Conservation (phyloP, 2,113 vertebrate genomes). For the Rhipidura dahli region DNA sequence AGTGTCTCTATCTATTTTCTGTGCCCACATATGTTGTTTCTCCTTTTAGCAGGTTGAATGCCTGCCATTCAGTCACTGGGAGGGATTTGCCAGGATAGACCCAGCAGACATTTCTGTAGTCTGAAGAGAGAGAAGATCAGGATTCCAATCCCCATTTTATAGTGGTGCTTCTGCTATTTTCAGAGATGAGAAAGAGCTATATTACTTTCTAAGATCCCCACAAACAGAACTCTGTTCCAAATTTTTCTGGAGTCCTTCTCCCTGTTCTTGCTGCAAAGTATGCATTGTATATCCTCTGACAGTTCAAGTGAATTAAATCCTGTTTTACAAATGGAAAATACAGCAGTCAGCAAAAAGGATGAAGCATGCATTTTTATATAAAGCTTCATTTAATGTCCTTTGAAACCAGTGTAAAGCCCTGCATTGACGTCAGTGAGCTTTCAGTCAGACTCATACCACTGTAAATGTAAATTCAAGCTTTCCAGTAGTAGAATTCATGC, state of each 20-base stretch:
- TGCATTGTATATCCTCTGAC: not conserved
- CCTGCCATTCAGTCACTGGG: not conserved
- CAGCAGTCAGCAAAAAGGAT: not conserved
- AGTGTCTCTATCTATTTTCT: not conserved
- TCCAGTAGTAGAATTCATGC: conserved; percentile 13
- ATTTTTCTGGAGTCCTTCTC: not conserved
- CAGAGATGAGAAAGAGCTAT: not conserved
- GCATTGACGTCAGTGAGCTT: conserved; percentile 37
- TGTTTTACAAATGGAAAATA: not conserved
- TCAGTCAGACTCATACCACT: not conserved
- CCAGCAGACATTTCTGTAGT: not conserved
- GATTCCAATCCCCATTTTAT: not conserved
- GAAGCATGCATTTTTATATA: not conserved
- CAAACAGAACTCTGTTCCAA: not conserved
- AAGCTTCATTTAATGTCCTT: conserved; percentile 24
- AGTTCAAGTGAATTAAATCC: not conserved
- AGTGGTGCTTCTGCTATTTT: not conserved
- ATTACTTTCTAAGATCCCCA: not conserved
- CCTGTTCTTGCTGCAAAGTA: not conserved
- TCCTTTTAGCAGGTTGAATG: not conserved
- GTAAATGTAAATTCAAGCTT: conserved; percentile 39
- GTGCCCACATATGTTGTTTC: not conserved
- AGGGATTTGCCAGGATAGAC: not conserved
- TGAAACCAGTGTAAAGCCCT: conserved; percentile 22
- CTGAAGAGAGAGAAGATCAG: not conserved